Evolutionary conservation across 2,888 invertebrate species (phyloP).

Genomic region (Tachina fera): DNA sequence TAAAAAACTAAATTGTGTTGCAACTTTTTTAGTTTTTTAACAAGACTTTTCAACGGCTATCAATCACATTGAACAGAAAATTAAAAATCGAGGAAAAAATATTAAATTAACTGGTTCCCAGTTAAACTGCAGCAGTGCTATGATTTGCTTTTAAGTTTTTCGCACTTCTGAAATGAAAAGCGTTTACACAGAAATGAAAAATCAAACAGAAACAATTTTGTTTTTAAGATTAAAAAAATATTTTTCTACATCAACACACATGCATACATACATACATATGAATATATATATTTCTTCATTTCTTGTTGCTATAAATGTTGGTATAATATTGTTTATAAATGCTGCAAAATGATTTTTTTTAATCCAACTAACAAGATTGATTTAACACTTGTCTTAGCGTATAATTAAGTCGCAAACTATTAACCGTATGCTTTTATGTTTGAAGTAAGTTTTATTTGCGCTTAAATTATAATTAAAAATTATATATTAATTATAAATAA

Average conservation of each 20-base stretch:
- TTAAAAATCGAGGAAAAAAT: constrained; percentile 24
- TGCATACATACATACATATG: no score
- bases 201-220: constrained; percentile 33
- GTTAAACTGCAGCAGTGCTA: constrained; percentile 26
- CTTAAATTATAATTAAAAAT: constrained; percentile 44
- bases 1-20: constrained; percentile 60
- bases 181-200: constrained; percentile 44
- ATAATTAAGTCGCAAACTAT: constrained; percentile 67
- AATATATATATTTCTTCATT: not conserved
- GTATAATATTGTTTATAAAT: constrained; percentile 40
- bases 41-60: constrained; percentile 71
- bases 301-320: constrained; percentile 33
- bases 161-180: constrained; percentile 62
- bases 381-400: constrained; percentile 67
- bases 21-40: constrained; percentile 61
- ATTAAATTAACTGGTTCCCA: constrained; percentile 61
- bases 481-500: constrained; percentile 2
- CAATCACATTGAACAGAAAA: constrained; percentile 60
- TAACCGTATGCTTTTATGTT: constrained; percentile 53
- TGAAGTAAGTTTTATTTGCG: constrained; percentile 38
- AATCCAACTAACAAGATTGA: constrained; percentile 39
- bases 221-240: constrained; percentile 19
- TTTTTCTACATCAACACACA: constrained; percentile 18
- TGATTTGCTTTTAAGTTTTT: constrained; percentile 65
- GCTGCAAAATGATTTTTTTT: not conserved